phyloP scores from a whole-genome alignment of 2,797 vertebrate genomes.

The Hyperoplus lanceolatus region DNA sequence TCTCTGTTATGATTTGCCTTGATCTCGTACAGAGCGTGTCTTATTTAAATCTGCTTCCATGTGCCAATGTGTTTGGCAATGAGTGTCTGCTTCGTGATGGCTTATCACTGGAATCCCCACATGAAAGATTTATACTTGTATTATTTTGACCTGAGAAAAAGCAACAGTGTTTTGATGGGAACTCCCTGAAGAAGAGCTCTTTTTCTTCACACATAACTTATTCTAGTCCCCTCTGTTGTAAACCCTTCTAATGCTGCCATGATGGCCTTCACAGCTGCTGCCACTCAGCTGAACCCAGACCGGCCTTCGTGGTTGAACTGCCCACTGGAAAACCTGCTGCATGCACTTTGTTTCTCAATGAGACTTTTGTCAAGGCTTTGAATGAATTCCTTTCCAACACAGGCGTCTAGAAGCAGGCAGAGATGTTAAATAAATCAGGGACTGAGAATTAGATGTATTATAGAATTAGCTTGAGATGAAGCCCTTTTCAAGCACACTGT shows the following conservation, averaged over 20 bases:
- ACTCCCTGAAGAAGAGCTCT: background rate
- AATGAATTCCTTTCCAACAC: background rate
- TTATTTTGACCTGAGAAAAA: background rate
- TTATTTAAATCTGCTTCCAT: too few species aligned
- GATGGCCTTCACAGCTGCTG: slow-evolving; percentile 46
- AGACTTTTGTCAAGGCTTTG: slow-evolving; percentile 3
- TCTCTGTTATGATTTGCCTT: too few species aligned
- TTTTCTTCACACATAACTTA: background rate
- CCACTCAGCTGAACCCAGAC: slow-evolving; percentile 37
- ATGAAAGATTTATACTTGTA: background rate
- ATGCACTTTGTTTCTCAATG: slow-evolving; percentile 21
- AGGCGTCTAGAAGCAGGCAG: background rate
- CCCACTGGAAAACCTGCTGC: slow-evolving; percentile 1
- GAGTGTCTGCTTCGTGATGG: background rate
- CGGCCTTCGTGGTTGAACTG: slow-evolving; percentile 11
- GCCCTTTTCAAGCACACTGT: background rate
- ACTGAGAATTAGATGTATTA: background rate
- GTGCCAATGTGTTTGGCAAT: background rate
- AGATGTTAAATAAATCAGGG: slow-evolving; percentile 15
- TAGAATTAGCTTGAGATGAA: background rate
- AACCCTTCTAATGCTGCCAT: slow-evolving; percentile 3
- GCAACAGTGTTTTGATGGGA: background rate
- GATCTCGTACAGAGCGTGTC: too few species aligned
- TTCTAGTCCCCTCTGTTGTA: slow-evolving; percentile 3
- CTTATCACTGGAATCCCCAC: too few species aligned